A percentile compares a stretch with the other conserved stretches of the same genome.
Conservation (phyloP, 2,113 vertebrate species). For the Psittacus erithacus region DNA sequence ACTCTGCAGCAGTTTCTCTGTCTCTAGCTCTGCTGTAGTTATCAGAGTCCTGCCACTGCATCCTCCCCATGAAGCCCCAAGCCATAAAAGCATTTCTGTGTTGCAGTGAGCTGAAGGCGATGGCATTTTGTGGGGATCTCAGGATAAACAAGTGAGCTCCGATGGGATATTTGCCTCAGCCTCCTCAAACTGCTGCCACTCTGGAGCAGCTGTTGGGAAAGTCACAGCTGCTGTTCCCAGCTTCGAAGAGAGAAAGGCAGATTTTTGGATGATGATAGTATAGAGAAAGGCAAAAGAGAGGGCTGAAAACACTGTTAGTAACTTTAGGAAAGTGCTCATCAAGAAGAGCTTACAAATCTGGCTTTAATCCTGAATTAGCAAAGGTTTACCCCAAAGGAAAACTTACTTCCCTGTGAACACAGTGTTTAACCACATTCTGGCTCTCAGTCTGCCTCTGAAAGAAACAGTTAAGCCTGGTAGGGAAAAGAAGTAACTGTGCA, state of each 20-base stretch:
- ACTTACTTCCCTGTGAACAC: background rate
- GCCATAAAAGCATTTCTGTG: background rate
- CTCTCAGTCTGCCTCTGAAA: background rate
- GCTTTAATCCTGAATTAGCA: background rate
- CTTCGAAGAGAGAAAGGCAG: background rate
- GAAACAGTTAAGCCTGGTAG: background rate
- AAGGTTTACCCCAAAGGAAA: background rate
- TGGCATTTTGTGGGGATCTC: conserved; percentile 13
- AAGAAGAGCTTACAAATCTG: background rate
- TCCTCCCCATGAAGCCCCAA: background rate
- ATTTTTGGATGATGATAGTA: conserved; percentile 41
- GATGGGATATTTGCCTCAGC: conserved; percentile 4
- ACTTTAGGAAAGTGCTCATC: background rate
- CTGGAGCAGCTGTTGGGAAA: conserved; percentile 36
- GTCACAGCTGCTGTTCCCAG: conserved; percentile 47
- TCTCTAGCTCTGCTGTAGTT: background rate
- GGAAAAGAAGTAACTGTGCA: background rate
- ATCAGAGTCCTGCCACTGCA: background rate
- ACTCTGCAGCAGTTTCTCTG: background rate
- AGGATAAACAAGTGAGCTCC: background rate
- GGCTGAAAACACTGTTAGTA: background rate
- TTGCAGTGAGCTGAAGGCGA: background rate
- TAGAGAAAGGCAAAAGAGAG: background rate
- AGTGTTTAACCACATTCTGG: background rate
- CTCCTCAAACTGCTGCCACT: background rate